A percentile compares a stretch with the other conserved stretches of the same genome.
phyloP scores from a whole-genome alignment of 2,888 invertebrate species.

The Hylaea fasciaria region DNA sequence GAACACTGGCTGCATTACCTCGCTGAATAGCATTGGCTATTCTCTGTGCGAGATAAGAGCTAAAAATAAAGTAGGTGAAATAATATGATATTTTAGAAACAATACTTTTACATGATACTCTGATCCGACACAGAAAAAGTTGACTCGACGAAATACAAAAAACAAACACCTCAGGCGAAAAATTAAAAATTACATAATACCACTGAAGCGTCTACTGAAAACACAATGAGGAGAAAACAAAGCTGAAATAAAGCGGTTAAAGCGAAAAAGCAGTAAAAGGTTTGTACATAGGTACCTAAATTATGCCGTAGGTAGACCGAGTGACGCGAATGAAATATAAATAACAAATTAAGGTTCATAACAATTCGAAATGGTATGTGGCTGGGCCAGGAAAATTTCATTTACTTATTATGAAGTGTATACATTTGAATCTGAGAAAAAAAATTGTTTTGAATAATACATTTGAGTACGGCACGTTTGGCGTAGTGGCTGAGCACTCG shows the following conservation, averaged over 20 bases:
- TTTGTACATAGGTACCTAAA: conserved; percentile 22
- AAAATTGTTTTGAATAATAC: too few species aligned
- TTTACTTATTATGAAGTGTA: too few species aligned
- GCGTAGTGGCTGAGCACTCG: too few species aligned
- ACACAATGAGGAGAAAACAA: conserved; percentile 34
- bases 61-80: too few species aligned
- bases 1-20: too few species aligned
- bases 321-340: conserved; percentile 16
- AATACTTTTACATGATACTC: neutral
- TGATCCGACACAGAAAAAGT: conserved; percentile 22
- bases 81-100: neutral
- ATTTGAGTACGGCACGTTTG: too few species aligned
- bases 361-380: conserved; percentile 8
- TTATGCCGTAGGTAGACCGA: conserved; percentile 21
- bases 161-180: conserved; percentile 16
- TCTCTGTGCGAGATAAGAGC: too few species aligned
- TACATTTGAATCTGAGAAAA: too few species aligned
- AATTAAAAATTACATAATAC: conserved; percentile 27
- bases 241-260: conserved; percentile 25
- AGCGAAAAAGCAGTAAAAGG: conserved; percentile 19
- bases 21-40: too few species aligned
- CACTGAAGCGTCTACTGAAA: conserved; percentile 29
- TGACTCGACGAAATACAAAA: conserved; percentile 24
- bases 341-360: too few species aligned
- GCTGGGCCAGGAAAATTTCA: too few species aligned